Evolutionary conservation across 1,140 invertebrate species (phyloP).

Genomic region (Meloidogyne chitwoodi): DNA sequence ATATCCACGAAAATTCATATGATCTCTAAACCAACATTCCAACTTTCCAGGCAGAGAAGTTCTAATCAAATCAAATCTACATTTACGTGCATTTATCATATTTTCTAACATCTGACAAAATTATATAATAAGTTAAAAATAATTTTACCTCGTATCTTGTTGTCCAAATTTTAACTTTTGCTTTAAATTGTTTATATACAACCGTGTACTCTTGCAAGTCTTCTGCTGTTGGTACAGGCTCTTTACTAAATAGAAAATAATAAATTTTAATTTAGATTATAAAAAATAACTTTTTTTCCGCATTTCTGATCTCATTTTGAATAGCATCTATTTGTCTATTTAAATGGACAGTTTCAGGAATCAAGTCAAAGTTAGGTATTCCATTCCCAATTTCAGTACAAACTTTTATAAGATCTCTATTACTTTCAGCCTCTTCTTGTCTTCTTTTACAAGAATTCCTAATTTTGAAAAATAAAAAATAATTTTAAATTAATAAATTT

Average conservation of each 20-base stretch:
- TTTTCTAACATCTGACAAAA: slow-evolving; percentile 15
- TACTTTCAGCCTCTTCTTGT: neutral
- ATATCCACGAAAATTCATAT: slow-evolving; percentile 21
- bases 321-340: neutral
- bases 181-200: slow-evolving; percentile 8
- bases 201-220: slow-evolving; percentile 7
- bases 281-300: slow-evolving; percentile 16
- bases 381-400: neutral
- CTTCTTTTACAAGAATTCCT: neutral
- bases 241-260: neutral
- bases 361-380: slow-evolving; percentile 20
- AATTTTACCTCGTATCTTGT: neutral
- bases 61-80: neutral
- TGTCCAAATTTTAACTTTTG: neutral
- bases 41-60: slow-evolving; percentile 7
- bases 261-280: neutral
- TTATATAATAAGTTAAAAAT: neutral
- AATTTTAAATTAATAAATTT: neutral
- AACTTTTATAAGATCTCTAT: neutral
- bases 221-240: slow-evolving; percentile 24
- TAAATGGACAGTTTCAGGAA: slow-evolving; percentile 6
- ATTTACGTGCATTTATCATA: neutral
- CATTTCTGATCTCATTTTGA: slow-evolving; percentile 5
- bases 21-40: slow-evolving; percentile 8
- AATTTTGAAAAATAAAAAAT: neutral